Evolutionary conservation across 92 coral and sea anemone genomes (phyloP), one percentile per base, ranked within the genome.

Genomic region (Epizoanthus fatuus): DNA sequence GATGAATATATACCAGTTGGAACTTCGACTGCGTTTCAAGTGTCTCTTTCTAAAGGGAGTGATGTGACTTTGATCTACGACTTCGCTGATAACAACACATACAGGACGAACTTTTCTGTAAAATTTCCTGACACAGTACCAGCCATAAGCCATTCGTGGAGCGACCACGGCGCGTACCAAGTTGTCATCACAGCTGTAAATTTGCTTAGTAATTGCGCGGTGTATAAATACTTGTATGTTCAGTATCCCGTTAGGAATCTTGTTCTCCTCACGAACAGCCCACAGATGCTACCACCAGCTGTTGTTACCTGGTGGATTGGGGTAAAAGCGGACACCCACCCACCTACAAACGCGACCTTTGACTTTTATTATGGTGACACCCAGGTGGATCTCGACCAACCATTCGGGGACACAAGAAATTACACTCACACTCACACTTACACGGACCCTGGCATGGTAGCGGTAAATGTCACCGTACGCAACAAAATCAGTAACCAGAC

Each of bases 271-370:
- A 83, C 94, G 0, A 90, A 93, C 88, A 91, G 93, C 45, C 98
- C 98, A 5, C 90, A 92, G 44, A 89, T 92, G 4, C 86, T 91
- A 15, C 98, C 98, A 7, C 80, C 91, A 5, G 98, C 96, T 20
- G 49, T 35, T 4, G 75, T 94, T 35, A 83, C 89, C 53, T 95
- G 91, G 49, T 83, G 75, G 17, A 72, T 93, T 15, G 47, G 68
- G 0, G 90, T 92, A 7, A 47, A 83, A 13, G 65, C 85, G 15
- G 91, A 84, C 22, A 82, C 84, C 19, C 88, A 91, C 68, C 94
- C 89, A 9, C 98, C 98, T 0, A 95, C 98, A n/a, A 92, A 95
- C 75, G 96, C 98, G 2, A 75, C 88, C 44, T 89, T 95, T 72
- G 91, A 86, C 25, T 78, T 95, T 72, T 77, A 88, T 32, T 88